Conservation (phyloP, 1,140 invertebrate species). For the Drosophila seguyi region DNA sequence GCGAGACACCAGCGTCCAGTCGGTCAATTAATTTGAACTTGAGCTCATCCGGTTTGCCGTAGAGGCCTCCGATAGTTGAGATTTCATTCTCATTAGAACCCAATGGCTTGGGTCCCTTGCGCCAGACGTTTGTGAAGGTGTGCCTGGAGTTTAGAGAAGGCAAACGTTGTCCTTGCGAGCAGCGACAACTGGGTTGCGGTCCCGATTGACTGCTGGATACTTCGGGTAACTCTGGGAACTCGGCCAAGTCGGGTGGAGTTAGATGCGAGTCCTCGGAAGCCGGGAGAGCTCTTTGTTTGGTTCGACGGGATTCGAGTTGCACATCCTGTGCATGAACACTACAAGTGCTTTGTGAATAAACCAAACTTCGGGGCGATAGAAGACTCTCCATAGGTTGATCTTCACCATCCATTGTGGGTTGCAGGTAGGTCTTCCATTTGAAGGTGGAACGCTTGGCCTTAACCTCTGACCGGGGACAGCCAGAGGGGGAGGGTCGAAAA, state of each 20-base stretch:
- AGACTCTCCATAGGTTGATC: background rate
- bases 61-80: background rate
- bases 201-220: background rate
- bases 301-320: too few relatives aligned
- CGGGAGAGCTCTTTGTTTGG: too few relatives aligned
- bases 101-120: background rate
- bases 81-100: accelerated
- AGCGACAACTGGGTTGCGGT: background rate
- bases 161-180: background rate
- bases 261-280: too few relatives aligned
- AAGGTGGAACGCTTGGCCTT: background rate
- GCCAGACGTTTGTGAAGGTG: slow-evolving; percentile 20
- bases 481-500: background rate
- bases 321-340: too few relatives aligned
- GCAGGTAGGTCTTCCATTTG: background rate
- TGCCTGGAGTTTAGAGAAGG: background rate
- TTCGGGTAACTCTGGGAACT: background rate
- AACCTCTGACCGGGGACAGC: accelerated
- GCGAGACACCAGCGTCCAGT: background rate
- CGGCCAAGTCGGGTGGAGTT: too few relatives aligned
- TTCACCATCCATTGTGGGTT: background rate
- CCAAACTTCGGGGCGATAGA: background rate
- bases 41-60: background rate
- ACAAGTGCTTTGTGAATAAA: too few relatives aligned
- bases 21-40: slow-evolving; percentile 20